These are phyloP conservation scores for Halictus quadricinctus DNA, from an alignment of 2,888 invertebrate genomes.

Conservation along the genomic window DNA sequence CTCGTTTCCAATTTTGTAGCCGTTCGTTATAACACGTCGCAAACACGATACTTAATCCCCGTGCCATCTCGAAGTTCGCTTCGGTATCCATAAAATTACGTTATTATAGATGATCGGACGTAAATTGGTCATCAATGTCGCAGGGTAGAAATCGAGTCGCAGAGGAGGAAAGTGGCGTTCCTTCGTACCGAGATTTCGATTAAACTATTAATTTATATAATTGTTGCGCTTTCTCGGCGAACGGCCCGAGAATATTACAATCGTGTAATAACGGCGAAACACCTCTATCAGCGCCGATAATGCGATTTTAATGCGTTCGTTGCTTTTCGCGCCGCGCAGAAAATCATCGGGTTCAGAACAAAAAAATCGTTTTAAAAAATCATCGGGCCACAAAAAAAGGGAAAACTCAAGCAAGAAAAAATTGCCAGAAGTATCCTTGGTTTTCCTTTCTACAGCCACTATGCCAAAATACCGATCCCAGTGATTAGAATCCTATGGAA, in stretches of 20 bases:
- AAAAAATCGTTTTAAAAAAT: too few species aligned
- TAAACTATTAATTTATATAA: slow-evolving; percentile 9
- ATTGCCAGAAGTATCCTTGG: too few species aligned
- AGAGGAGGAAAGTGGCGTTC: not conserved
- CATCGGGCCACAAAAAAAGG: too few species aligned
- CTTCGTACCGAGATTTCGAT: not conserved
- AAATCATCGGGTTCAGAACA: too few species aligned
- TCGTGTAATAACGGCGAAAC: too few species aligned
- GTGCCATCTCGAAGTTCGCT: not conserved
- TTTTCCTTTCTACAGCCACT: too few species aligned
- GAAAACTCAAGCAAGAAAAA: too few species aligned
- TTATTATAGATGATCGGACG: slow-evolving; percentile 1
- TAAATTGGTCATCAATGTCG: slow-evolving; percentile 4
- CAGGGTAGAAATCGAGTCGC: not conserved
- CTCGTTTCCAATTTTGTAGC: slow-evolving; percentile 30
- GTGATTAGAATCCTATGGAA: too few species aligned
- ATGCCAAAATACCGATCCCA: too few species aligned
- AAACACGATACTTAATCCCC: not conserved
- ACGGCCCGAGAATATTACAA: not conserved
- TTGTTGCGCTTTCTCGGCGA: not conserved
- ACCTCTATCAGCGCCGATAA: too few species aligned
- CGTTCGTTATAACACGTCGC: slow-evolving; percentile 7
- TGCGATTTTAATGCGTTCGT: too few species aligned
- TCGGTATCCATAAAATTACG: not conserved
- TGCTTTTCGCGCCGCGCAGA: too few species aligned